phyloP scores from a whole-genome alignment of 1,140 invertebrate species.

The Ostrea edulis region DNA sequence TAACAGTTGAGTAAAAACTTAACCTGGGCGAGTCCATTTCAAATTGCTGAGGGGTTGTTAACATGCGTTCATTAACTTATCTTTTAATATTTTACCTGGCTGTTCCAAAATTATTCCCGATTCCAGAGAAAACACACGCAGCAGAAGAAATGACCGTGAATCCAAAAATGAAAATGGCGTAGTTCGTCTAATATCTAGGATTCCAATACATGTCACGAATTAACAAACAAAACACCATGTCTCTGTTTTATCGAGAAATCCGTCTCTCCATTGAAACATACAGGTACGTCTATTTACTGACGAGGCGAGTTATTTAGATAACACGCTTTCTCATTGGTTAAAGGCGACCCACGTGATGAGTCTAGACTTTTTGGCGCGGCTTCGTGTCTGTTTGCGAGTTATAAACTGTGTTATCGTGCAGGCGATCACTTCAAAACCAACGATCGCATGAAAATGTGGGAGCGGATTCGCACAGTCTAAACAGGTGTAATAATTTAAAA shows the following conservation, averaged over 20 bases:
- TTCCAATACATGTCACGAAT: not conserved
- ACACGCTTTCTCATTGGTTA: constrained; percentile 68
- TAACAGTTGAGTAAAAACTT: constrained; percentile 38
- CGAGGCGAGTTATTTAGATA: constrained; percentile 58
- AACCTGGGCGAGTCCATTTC: constrained; percentile 59
- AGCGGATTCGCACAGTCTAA: constrained; percentile 14
- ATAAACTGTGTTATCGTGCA: constrained; percentile 40
- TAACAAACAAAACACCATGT: constrained; percentile 9
- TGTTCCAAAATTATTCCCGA: constrained; percentile 6
- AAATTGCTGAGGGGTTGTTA: constrained; percentile 45
- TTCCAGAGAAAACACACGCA: not conserved
- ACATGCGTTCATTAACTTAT: constrained; percentile 52
- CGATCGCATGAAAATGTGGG: constrained; percentile 9
- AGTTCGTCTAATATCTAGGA: constrained; percentile 24
- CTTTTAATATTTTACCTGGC: constrained; percentile 35
- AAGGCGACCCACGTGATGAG: constrained; percentile 71
- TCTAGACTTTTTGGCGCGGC: constrained; percentile 79
- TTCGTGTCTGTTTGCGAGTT: constrained; percentile 51
- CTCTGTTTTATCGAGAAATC: constrained; percentile 17
- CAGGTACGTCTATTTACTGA: constrained; percentile 54
- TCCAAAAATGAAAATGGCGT: not conserved
- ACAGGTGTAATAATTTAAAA: too few relatives aligned
- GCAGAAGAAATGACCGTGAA: not conserved
- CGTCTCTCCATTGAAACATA: constrained; percentile 33
- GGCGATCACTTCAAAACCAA: constrained; percentile 26